phyloP scores from a whole-genome alignment of 2,113 vertebrate genomes.

The Thunnus maccoyii region DNA sequence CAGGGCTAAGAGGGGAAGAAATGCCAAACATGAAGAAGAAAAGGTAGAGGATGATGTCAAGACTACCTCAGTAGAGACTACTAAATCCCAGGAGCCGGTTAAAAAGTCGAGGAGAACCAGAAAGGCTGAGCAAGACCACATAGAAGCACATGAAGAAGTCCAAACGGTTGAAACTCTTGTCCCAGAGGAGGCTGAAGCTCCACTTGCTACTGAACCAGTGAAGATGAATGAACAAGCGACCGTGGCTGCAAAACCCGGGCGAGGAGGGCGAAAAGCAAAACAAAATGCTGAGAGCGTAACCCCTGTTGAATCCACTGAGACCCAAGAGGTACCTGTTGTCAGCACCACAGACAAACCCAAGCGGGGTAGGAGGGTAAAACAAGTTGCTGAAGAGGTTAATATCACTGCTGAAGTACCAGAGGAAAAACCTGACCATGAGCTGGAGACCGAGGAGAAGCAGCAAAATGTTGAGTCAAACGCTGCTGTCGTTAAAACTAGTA shows the following conservation, averaged over 20 bases:
- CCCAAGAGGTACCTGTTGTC: conserved; percentile 24
- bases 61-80: not conserved
- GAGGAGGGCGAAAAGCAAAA: conserved; percentile 56
- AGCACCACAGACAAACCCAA: conserved; percentile 53
- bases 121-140: conserved; percentile 42
- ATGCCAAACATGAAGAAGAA: conserved; percentile 44
- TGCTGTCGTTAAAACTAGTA: conserved; percentile 38
- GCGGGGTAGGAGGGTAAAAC: conserved; percentile 43
- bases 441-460: conserved; percentile 17
- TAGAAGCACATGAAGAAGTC: conserved; percentile 31
- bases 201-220: conserved; percentile 4
- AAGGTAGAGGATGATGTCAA: not conserved
- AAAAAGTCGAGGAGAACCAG: conserved; percentile 52
- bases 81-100: conserved; percentile 15
- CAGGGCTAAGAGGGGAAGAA: conserved; percentile 63
- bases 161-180: not conserved
- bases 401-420: not conserved
- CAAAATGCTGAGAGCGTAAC: conserved; percentile 3
- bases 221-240: not conserved
- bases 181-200: conserved; percentile 24
- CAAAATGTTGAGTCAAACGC: not conserved
- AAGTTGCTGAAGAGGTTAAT: not conserved
- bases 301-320: conserved; percentile 15
- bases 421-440: conserved; percentile 1
- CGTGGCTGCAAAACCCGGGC: conserved; percentile 43